Percentiles rank a stretch among this genome's conserved stretches.
Conservation (phyloP, 2,888 invertebrate genomes). For the Crematogaster levior region DNA sequence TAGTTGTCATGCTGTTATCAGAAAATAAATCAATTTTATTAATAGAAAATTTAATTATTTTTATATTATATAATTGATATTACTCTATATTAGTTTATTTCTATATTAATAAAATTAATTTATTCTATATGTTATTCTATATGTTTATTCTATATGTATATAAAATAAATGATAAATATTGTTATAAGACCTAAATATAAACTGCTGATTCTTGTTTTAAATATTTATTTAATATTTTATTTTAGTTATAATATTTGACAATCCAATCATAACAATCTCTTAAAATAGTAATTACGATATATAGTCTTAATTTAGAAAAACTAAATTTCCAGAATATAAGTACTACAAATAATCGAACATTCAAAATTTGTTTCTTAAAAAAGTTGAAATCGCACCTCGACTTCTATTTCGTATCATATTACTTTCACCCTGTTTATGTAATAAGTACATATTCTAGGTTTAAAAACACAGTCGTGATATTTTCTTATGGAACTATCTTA, state of each 20-base stretch:
- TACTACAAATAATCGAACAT: background rate
- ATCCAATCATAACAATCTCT: background rate
- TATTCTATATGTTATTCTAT: too few relatives aligned
- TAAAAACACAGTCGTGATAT: constrained; percentile 1
- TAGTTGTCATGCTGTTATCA: background rate
- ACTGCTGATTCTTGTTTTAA: too few relatives aligned
- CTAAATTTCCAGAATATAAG: background rate
- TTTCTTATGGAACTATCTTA: background rate
- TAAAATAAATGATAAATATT: background rate
- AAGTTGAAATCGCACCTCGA: background rate
- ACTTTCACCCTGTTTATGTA: background rate
- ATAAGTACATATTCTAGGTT: background rate
- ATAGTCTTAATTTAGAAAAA: background rate
- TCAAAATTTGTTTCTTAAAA: background rate
- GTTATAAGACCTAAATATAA: background rate
- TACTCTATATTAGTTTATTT: background rate
- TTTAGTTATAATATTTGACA: background rate
- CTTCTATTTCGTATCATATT: background rate
- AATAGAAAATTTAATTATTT: background rate
- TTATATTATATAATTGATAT: too few relatives aligned
- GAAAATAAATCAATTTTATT: background rate
- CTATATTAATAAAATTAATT: background rate
- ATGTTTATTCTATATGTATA: too few relatives aligned
- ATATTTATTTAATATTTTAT: too few relatives aligned
- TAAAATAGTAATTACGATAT: background rate